Conservation (phyloP, 2,888 invertebrate species). For the Zhuqinia jingwanae region DNA sequence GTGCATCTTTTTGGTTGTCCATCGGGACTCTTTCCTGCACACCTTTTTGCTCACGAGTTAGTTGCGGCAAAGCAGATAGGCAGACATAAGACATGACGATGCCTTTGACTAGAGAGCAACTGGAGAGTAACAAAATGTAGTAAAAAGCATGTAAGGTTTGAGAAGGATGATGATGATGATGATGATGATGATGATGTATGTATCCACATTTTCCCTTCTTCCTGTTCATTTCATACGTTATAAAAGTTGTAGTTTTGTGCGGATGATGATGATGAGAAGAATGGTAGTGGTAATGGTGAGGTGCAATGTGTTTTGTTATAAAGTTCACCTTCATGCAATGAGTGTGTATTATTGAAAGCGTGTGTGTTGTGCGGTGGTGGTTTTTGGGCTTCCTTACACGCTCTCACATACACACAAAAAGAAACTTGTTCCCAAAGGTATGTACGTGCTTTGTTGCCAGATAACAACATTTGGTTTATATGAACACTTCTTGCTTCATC, state of each 20-base stretch:
- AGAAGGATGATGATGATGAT: too few species aligned
- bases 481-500: constrained; percentile 65
- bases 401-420: background rate
- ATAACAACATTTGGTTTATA: constrained; percentile 67
- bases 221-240: constrained; percentile 22
- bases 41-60: constrained; percentile 51
- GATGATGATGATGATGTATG: too few species aligned
- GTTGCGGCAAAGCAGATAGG: background rate
- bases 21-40: constrained; percentile 61
- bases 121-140: background rate
- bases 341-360: constrained; percentile 12
- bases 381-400: background rate
- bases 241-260: background rate
- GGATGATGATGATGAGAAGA: constrained; percentile 19
- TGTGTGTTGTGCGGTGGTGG: background rate
- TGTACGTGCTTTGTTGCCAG: constrained; percentile 68
- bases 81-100: constrained; percentile 27
- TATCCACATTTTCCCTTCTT: background rate
- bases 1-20: constrained; percentile 68
- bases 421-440: constrained; percentile 44
- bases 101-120: constrained; percentile 27
- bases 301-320: background rate
- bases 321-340: constrained; percentile 38
- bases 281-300: background rate
- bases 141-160: background rate